Conservation (phyloP, 2,113 vertebrate genomes). For the Thamnaconus septentrionalis region DNA sequence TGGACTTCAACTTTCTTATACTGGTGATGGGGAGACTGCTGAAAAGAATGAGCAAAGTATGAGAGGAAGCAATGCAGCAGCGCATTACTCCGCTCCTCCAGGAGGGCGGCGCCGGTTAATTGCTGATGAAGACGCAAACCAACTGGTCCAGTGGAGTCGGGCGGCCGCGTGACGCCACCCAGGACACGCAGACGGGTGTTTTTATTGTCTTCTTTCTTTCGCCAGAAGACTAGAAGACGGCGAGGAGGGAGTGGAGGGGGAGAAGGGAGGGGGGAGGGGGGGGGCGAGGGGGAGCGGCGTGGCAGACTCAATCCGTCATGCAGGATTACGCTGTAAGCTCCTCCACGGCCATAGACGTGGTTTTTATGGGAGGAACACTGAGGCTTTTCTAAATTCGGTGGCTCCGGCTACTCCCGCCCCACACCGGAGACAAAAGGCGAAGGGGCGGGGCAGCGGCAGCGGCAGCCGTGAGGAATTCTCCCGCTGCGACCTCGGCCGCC, state of each 20-base stretch:
- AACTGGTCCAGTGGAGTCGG: no score
- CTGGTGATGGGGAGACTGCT: no score
- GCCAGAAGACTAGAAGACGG: conserved; percentile 9
- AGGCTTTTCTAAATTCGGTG: conserved; percentile 60
- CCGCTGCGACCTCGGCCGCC: no score
- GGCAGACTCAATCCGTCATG: conserved; percentile 77
- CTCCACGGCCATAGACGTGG: conserved; percentile 71
- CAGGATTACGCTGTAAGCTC: conserved; percentile 76
- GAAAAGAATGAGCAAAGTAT: no score
- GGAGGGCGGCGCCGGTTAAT: no score
- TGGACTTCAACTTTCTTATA: no score
- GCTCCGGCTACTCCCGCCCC: conserved; percentile 44
- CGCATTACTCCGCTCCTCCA: no score
- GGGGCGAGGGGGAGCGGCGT: conserved; percentile 52
- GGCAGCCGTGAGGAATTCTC: not conserved
- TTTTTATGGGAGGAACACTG: conserved; percentile 70
- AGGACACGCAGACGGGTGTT: no score
- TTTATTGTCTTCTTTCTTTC: conserved; percentile 43
- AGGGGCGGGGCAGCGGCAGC: conserved; percentile 11
- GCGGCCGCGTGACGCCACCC: no score
- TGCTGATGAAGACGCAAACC: no score
- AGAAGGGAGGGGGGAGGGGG: conserved; percentile 29
- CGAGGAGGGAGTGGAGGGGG: not conserved
- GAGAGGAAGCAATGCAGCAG: no score
- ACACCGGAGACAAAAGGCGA: conserved; percentile 61